A percentile compares a stretch with the other conserved stretches of the same genome.
phyloP scores from a whole-genome alignment of 37 sponge, comb jelly and placozoan genomes.

The Halisarca cf. caerulea region DNA sequence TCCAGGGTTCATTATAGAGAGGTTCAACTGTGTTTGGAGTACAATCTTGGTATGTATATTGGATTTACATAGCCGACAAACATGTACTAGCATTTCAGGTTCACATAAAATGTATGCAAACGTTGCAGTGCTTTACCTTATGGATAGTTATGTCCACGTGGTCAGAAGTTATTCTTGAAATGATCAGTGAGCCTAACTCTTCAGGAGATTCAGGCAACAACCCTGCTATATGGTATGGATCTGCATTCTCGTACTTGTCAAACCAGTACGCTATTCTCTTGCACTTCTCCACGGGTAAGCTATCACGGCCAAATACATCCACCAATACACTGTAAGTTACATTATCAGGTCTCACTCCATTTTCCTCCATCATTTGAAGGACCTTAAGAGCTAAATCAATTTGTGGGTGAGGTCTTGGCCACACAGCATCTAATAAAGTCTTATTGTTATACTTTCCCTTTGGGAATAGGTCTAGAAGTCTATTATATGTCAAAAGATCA shows the following conservation, averaged over 20 bases:
- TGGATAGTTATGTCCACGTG: constrained; percentile 36
- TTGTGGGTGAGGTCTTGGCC: constrained; percentile 87
- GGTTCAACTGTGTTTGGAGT: no score
- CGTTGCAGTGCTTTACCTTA: no score
- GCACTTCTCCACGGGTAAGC: constrained; percentile 87
- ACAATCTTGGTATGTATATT: no score
- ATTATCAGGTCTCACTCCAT: constrained; percentile 76
- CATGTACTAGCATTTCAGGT: no score
- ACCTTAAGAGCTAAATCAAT: constrained; percentile 80
- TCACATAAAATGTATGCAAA: no score
- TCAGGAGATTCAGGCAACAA: constrained; percentile 46
- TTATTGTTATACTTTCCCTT: constrained; percentile 70
- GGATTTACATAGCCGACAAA: no score
- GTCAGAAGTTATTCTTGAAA: constrained; percentile 52
- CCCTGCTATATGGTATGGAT: constrained; percentile 76
- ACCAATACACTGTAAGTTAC: constrained; percentile 63
- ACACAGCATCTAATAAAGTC: constrained; percentile 77
- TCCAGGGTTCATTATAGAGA: no score
- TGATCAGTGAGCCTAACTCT: constrained; percentile 49
- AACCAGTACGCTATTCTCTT: constrained; percentile 82
- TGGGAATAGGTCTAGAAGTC: constrained; percentile 79
- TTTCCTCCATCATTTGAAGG: constrained; percentile 88
- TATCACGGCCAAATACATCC: constrained; percentile 73
- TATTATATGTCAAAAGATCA: constrained; percentile 81
- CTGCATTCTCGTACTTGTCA: constrained; percentile 67